Evolutionary conservation across 2,888 invertebrate species (phyloP).

Genomic region (Drosophila barbarae): DNA sequence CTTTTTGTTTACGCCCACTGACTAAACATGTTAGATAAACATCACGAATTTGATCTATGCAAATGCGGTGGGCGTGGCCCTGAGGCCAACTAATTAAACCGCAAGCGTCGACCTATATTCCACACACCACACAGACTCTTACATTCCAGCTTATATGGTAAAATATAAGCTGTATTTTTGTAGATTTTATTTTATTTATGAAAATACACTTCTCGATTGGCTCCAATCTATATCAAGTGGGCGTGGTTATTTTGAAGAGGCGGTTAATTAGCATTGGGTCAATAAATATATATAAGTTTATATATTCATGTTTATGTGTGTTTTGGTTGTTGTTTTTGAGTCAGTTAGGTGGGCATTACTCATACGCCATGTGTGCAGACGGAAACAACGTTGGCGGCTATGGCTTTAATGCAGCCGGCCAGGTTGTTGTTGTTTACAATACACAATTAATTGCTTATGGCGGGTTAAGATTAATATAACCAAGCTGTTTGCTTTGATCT

Average conservation of each 20-base stretch:
- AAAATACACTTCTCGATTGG: slow-evolving; percentile 18
- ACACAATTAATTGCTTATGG: slow-evolving; percentile 14
- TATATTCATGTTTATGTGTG: neutral
- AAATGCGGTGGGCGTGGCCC: slow-evolving; percentile 29
- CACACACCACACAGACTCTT: neutral
- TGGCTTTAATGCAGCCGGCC: slow-evolving; percentile 15
- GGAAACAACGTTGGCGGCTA: slow-evolving; percentile 41
- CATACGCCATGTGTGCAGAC: slow-evolving; percentile 49
- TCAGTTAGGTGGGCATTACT: slow-evolving; percentile 36
- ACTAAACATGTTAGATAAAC: slow-evolving; percentile 33
- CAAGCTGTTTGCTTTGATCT: slow-evolving; percentile 7
- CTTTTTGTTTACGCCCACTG: slow-evolving; percentile 34
- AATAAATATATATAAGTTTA: slow-evolving; percentile 3
- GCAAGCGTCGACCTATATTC: slow-evolving; percentile 42
- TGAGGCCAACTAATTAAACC: slow-evolving; percentile 56
- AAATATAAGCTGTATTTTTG: slow-evolving; percentile 9
- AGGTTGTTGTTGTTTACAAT: slow-evolving; percentile 7
- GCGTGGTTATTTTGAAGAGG: slow-evolving; percentile 41
- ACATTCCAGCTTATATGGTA: neutral
- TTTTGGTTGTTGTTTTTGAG: slow-evolving; percentile 16
- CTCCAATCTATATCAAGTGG: slow-evolving; percentile 40
- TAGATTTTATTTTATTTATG: slow-evolving; percentile 3
- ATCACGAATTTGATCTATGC: slow-evolving; percentile 26
- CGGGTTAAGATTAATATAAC: slow-evolving; percentile 1
- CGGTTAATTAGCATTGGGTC: slow-evolving; percentile 61